Evolutionary conservation across 1,140 invertebrate genomes (phyloP).

Genomic region (Cryptotermes secundus): DNA sequence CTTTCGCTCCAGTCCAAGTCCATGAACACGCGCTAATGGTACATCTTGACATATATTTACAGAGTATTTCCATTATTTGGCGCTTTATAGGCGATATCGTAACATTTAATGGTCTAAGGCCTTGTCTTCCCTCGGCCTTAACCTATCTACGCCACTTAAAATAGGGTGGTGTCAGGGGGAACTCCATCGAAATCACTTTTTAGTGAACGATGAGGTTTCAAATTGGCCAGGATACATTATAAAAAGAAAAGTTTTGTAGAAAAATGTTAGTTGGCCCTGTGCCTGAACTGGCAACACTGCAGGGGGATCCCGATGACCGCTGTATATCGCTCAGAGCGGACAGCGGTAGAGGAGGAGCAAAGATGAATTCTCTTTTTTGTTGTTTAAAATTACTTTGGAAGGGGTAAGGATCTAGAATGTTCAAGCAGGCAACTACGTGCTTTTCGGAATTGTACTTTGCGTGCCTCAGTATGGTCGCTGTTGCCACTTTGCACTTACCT

Average conservation of each 20-base stretch:
- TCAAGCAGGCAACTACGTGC: background rate
- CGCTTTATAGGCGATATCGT: background rate
- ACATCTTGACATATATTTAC: background rate
- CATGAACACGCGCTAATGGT: background rate
- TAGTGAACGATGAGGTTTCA: background rate
- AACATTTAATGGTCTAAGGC: background rate
- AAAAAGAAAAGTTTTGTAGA: background rate
- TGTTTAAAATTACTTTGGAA: background rate
- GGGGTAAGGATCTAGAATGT: conserved; percentile 9
- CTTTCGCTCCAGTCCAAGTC: too few species aligned
- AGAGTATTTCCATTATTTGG: background rate
- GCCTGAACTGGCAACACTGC: background rate
- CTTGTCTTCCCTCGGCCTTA: background rate
- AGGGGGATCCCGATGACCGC: background rate
- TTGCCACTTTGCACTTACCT: background rate
- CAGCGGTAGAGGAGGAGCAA: background rate
- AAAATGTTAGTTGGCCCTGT: background rate
- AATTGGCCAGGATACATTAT: background rate
- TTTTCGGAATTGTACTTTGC: background rate
- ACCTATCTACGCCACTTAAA: background rate
- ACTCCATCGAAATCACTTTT: background rate
- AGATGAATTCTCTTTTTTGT: background rate
- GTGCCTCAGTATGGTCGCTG: background rate
- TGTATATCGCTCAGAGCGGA: background rate
- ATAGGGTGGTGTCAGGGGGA: background rate